phyloP scores from a whole-genome alignment of 1,140 invertebrate genomes.

The Ceratina calcarata region DNA sequence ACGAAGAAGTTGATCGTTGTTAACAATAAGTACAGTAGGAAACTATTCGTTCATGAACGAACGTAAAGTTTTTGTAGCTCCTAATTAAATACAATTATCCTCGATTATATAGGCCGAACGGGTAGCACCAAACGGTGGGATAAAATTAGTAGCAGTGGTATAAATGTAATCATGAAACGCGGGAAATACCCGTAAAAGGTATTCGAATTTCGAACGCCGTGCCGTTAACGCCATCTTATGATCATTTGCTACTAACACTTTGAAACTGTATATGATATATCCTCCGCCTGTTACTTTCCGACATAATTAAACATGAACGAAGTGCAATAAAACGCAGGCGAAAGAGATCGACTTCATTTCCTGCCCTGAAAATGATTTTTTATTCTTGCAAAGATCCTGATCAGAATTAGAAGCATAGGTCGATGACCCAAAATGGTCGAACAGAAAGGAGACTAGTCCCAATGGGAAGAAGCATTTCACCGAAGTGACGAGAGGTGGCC shows the following conservation, averaged over 20 bases:
- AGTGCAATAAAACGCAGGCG: no score
- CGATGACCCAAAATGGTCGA: constrained; percentile 47
- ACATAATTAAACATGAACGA: no score
- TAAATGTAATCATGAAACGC: constrained; percentile 27
- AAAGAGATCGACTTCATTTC: no score
- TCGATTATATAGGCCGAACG: no score
- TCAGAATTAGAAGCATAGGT: constrained; percentile 36
- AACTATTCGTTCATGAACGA: no score
- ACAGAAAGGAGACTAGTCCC: constrained; percentile 43
- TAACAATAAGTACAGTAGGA: constrained; percentile 40
- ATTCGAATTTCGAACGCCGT: not conserved
- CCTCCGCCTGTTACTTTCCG: no score
- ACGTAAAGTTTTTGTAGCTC: no score
- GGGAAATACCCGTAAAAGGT: constrained; percentile 21
- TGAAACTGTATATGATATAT: no score
- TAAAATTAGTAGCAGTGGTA: not conserved
- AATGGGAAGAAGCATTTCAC: constrained; percentile 58
- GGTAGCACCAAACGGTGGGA: no score
- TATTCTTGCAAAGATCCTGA: no score
- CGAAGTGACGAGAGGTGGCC: constrained; percentile 72
- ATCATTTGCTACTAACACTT: constrained; percentile 45
- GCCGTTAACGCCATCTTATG: constrained; percentile 69
- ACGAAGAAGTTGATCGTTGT: constrained; percentile 14
- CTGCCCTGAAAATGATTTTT: no score
- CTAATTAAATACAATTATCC: no score